Conservation (phyloP, 2,113 vertebrate genomes). For the Alethe diademata region DNA sequence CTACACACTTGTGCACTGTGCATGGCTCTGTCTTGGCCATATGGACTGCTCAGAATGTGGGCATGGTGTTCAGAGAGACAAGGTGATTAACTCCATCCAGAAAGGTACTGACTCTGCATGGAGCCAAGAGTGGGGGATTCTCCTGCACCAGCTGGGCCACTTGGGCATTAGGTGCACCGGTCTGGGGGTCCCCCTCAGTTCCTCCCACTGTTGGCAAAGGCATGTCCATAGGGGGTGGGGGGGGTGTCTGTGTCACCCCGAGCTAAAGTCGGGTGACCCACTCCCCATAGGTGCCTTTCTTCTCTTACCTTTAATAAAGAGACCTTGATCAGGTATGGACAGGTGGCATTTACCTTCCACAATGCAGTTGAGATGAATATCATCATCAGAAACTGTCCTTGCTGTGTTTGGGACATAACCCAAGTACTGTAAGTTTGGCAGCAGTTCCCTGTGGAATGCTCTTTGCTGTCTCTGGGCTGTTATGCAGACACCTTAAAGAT, state of each 20-base stretch:
- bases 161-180: background rate
- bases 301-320: background rate
- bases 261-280: background rate
- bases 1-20: background rate
- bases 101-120: background rate
- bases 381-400: background rate
- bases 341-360: background rate
- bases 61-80: background rate
- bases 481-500: background rate
- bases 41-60: background rate
- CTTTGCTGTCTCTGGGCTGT: background rate
- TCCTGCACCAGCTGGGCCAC: background rate
- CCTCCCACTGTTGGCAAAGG: background rate
- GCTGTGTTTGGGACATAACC: background rate
- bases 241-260: background rate
- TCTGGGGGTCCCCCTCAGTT: background rate
- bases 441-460: background rate
- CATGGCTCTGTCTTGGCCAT: rapidly evolving
- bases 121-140: background rate
- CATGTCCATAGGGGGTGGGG: rapidly evolving
- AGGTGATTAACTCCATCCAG: background rate
- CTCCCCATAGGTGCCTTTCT: background rate
- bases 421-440: background rate
- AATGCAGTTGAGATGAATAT: background rate
- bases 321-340: background rate